Evolutionary conservation across 2,888 invertebrate species (phyloP), one percentile per base, ranked within the genome.

Genomic region (Penaeus monodon): DNA sequence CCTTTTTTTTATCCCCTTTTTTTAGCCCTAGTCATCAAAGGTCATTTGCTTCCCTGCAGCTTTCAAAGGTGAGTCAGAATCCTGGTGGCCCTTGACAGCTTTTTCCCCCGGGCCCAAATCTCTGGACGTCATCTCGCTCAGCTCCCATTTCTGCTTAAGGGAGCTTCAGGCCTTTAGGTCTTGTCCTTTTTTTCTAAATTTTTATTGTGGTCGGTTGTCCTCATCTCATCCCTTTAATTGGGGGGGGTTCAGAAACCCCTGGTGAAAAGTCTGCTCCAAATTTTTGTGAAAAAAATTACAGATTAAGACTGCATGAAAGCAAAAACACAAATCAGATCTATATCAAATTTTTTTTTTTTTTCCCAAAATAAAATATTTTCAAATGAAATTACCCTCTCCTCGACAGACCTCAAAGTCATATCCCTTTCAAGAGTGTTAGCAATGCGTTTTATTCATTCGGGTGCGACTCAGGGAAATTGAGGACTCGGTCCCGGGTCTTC

Each of bases 71-170:
- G 88, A 96, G 91, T 97, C 97, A 79, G 96, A 95, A 92, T 97
- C 97, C 96, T 95, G 57, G 96, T 96, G 0, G 97, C 93, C 70
- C 94, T 94, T 22, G 94, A 94, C 86, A 95, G 92, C 92, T 98
- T 98, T 92, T 98, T 97, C 92, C 99, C 99, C n/a, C n/a, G n/a
- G n/a, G 0, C 98, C 96, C 84, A 99, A 94, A 92, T 99, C 98
- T 91, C 97, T 96, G 94, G 83, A 98, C 95, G 96, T 95, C 96
- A 98, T 97, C 93, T 98, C 97, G 0, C 97, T 97, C 12, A 97
- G 92, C 92, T 98, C 98, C 91, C 97, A 92, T 97, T 97, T 98
- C 91, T 96, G 95, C 93, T 98, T 97, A 98, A 93, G 1, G 95
- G 91, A 97, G 95, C 92, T 96, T 95, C 22, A 98, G 93, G 91